These are phyloP conservation scores for Tenthredo scrophulariae DNA, from an alignment of 2,888 invertebrate species.

Conservation along the genomic window DNA sequence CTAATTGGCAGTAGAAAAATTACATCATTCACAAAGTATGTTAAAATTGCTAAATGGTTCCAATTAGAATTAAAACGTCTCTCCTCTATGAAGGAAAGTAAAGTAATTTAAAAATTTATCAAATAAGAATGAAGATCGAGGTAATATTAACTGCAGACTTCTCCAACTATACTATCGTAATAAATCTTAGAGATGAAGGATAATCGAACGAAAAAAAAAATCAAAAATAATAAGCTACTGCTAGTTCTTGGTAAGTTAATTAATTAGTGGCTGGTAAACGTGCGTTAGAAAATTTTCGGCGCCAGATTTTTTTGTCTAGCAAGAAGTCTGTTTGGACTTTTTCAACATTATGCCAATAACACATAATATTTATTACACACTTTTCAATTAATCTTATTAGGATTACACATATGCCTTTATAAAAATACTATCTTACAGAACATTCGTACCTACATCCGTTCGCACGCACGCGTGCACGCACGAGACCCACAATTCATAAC, in stretches of 20 bases:
- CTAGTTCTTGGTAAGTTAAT: constrained; percentile 36
- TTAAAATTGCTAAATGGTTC: not conserved
- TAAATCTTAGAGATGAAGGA: not conserved
- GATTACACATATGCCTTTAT: constrained; percentile 66
- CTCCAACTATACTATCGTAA: not conserved
- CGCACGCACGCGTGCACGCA: not conserved
- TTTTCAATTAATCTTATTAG: constrained; percentile 54
- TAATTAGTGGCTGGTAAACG: constrained; percentile 36
- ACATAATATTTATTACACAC: constrained; percentile 46
- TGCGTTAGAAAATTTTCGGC: constrained; percentile 21
- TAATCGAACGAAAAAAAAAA: not conserved
- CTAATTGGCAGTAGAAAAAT: constrained; percentile 37
- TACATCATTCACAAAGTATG: not conserved
- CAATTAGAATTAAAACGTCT: not conserved
- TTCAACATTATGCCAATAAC: constrained; percentile 42
- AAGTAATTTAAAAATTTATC: constrained; percentile 3
- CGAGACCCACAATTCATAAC: constrained; percentile 27
- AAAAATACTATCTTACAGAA: constrained; percentile 74
- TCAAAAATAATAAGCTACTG: not conserved
- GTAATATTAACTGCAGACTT: not conserved
- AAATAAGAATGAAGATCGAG: constrained; percentile 19
- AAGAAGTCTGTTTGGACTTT: constrained; percentile 34
- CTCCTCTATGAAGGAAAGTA: not conserved
- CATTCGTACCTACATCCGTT: constrained; percentile 54
- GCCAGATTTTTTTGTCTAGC: constrained; percentile 20